Evolutionary conservation across 1,140 invertebrate genomes (phyloP).

Genomic region (Sesamia nonagrioides): DNA sequence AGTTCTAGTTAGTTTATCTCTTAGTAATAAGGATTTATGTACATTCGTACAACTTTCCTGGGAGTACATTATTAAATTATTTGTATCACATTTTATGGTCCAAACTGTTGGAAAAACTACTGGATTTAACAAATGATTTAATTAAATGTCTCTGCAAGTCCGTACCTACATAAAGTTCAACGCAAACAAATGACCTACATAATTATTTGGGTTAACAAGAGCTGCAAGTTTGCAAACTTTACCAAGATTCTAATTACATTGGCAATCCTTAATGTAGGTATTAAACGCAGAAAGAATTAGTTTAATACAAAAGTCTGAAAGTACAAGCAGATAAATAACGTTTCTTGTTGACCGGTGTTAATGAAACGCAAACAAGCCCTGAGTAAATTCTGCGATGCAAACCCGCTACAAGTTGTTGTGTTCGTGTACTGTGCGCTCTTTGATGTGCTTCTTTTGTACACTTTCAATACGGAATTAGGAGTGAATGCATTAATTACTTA

Average conservation of each 20-base stretch:
- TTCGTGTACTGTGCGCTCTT: constrained; percentile 40
- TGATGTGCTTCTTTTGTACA: constrained; percentile 41
- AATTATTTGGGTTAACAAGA: constrained; percentile 31
- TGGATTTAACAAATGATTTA: neutral
- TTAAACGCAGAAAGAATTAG: constrained; percentile 11
- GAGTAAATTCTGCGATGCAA: constrained; percentile 73
- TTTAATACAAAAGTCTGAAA: constrained; percentile 48
- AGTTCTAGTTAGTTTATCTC: constrained; percentile 47
- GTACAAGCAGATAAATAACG: constrained; percentile 75
- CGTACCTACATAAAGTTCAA: constrained; percentile 26
- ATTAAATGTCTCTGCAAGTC: constrained; percentile 13
- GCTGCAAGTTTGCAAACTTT: constrained; percentile 14
- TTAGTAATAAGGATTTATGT: constrained; percentile 47
- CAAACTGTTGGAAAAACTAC: neutral
- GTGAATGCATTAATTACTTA: constrained; percentile 43
- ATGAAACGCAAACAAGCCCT: constrained; percentile 79
- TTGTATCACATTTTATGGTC: neutral
- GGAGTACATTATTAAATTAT: constrained; percentile 23
- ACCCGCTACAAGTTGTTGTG: constrained; percentile 65
- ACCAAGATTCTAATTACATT: constrained; percentile 34
- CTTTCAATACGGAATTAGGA: constrained; percentile 39
- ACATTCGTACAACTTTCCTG: constrained; percentile 7
- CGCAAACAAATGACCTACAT: constrained; percentile 34
- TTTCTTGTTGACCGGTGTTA: constrained; percentile 76
- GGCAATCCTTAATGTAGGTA: constrained; percentile 30